A percentile compares a stretch with the other conserved stretches of the same genome.
Evolutionary conservation across 92 coral and sea anemone genomes (phyloP).

Genomic region (Heliopora coerulea): DNA sequence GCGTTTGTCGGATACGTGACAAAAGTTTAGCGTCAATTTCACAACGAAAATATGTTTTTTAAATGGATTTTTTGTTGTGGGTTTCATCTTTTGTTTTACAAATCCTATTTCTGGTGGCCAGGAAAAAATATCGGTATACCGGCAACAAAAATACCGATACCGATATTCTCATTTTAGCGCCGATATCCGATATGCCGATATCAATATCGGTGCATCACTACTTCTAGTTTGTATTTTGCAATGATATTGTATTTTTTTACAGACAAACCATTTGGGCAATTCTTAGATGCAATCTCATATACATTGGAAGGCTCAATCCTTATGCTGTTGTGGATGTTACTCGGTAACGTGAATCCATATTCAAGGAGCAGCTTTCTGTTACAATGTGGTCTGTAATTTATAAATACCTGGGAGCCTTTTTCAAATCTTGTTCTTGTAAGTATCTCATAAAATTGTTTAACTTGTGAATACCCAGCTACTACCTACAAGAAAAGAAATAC

Average conservation of each 20-base stretch:
- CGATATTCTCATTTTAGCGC: too few species aligned
- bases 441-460: conserved; percentile 59
- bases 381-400: conserved; percentile 91
- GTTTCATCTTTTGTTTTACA: too few species aligned
- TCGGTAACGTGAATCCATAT: conserved; percentile 85
- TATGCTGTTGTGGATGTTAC: conserved; percentile 61
- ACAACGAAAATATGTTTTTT: too few species aligned
- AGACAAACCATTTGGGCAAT: conserved; percentile 8
- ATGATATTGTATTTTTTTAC: conserved; percentile 55
- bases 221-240: conserved; percentile 51
- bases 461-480: conserved; percentile 59
- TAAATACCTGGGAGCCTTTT: conserved; percentile 74
- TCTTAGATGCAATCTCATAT: conserved; percentile 38
- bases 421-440: conserved; percentile 59
- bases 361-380: conserved; percentile 77
- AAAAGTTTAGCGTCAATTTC: too few species aligned
- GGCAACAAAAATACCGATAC: too few species aligned
- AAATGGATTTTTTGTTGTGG: too few species aligned
- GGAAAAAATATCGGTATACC: too few species aligned
- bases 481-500: conserved; percentile 49
- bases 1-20: too few species aligned
- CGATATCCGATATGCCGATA: too few species aligned
- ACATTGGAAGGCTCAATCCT: conserved; percentile 43
- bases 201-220: too few species aligned
- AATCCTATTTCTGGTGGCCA: too few species aligned